These are phyloP conservation scores for Pristiophorus japonicus DNA, from an alignment of 2,113 vertebrate species.

Conservation along the genomic window DNA sequence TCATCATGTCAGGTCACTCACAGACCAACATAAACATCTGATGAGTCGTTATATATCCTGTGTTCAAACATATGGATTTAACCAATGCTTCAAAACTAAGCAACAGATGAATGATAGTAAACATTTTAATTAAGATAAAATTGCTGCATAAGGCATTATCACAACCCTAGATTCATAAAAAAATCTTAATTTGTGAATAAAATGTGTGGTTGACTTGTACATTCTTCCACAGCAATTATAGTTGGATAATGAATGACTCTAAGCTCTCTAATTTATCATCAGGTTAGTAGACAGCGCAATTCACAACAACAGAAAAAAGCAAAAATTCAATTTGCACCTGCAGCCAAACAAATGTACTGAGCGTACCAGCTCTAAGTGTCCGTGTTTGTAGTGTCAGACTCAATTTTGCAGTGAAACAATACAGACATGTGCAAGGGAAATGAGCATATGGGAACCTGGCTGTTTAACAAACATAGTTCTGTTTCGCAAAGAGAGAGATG, in stretches of 20 bases:
- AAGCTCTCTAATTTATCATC: constrained; percentile 11
- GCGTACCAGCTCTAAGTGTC: not conserved
- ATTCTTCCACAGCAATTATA: not conserved
- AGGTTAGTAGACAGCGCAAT: not conserved
- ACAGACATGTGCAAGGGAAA: constrained; percentile 35
- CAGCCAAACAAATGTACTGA: constrained; percentile 21
- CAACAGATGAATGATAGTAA: not conserved
- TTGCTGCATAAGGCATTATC: not conserved
- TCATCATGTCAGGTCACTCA: not conserved
- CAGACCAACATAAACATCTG: constrained; percentile 21
- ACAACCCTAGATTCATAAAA: not conserved
- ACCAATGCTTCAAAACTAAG: not conserved
- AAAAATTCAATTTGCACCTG: constrained; percentile 36
- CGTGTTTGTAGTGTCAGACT: constrained; percentile 31
- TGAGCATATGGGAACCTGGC: constrained; percentile 36
- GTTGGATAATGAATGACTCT: not conserved
- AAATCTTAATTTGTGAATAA: not conserved
- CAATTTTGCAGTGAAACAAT: constrained; percentile 27
- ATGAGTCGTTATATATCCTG: not conserved
- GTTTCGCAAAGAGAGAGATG: not conserved
- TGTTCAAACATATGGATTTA: constrained; percentile 5
- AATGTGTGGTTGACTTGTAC: not conserved
- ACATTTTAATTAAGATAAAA: not conserved
- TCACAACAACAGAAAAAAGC: constrained; percentile 5
- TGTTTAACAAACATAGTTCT: constrained; percentile 33